Base-by-base conservation (phyloP, 2,888 invertebrate species). In the Cryptus armator region DNA sequence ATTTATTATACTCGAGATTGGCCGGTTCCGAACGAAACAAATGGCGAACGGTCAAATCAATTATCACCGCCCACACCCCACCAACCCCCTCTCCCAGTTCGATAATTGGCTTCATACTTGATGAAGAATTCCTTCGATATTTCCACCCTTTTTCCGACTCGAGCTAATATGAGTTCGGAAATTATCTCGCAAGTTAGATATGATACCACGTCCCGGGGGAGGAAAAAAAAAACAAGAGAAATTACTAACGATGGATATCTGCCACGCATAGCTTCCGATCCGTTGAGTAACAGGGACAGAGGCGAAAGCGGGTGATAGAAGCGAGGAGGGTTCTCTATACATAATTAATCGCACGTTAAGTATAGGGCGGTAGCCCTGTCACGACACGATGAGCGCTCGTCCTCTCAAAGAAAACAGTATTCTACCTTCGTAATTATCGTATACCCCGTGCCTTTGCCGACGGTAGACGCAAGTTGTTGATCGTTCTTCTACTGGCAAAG, bases 341-440 rank as follows among this genome's bases (percentile, higher is more conserved):
- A 92, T 91, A 91, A 92, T 92, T 91, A 92, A 92, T 92, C 90
- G 90, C 87, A 88, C 86, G 87, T 90, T 91, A 91, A 91, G 87
- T 90, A 89, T 87, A 89, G 90, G 88, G 88, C 88, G 51, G 51
- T 32, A 67, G n/a, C 12, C 51, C 48, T 62, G 75, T 81, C 84
- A 78, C 62, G 75, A 53, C n/a, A 82, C 14, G 59, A 43, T 43
- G 51, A 19, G 72, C n/a, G 19, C 29, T 12, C 46, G 19, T 16
- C n/a, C 43, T 5, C 12, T 12, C 32, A n/a, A 62, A 71, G 51
- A 66, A 62, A 48, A 48, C 29, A 14, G 46, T 53, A 56, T 29
- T 46, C 51, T 51, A 14, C 66, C 29, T 68, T 43, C 71, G 53
- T 80, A 77, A 80, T 77, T 85, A 74, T 67, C 44, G 67, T 82